Conservation (phyloP, 2,797 vertebrate species). For the Petrocephalus sullivani region DNA sequence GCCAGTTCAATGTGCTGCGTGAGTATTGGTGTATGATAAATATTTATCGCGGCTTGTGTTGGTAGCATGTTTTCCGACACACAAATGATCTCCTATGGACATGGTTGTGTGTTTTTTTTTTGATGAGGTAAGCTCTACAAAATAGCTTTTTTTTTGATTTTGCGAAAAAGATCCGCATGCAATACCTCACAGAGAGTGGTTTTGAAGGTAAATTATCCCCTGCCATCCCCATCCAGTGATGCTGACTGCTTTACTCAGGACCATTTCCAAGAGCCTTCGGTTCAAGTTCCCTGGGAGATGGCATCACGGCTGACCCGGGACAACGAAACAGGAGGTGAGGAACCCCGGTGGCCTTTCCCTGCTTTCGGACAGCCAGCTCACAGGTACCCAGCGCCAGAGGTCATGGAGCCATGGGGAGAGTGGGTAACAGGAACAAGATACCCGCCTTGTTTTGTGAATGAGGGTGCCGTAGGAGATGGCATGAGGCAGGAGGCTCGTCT, state of each 20-base stretch:
- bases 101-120: not conserved
- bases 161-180: not conserved
- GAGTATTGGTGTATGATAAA: not conserved
- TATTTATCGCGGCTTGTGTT: not conserved
- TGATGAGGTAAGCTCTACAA: conserved; percentile 14
- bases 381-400: not conserved
- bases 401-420: not conserved
- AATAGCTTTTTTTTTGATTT: not conserved
- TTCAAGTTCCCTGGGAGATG: not conserved
- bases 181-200: conserved; percentile 14
- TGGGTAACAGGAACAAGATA: not conserved
- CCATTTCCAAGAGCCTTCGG: not conserved
- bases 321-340: not conserved
- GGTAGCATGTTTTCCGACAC: not conserved
- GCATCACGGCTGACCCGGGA: not conserved
- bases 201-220: conserved; percentile 12
- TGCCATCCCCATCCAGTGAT: not conserved
- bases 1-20: not conserved
- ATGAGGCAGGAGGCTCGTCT: not conserved
- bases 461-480: not conserved
- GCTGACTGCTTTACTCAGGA: not conserved
- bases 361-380: no score
- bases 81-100: not conserved
- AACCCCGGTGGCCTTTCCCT: not conserved
- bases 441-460: not conserved